Base-by-base conservation (phyloP, 1,140 invertebrate genomes). In the Achroia grisella region DNA sequence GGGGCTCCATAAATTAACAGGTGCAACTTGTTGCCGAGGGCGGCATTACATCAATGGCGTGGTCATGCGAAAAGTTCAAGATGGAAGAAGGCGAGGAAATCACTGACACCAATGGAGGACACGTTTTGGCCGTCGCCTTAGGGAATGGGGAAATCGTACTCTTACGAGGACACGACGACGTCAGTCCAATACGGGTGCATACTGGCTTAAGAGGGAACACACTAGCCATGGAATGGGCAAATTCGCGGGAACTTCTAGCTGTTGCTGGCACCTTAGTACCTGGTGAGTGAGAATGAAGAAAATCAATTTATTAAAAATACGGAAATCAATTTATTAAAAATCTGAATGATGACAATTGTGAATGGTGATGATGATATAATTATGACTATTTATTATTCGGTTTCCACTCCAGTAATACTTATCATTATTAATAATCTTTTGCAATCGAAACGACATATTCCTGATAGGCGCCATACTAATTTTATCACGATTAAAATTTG, bases 61-160 rank as follows among this genome's bases (percentile, higher is more conserved):
- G 97, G 97, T 97, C 95, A 27, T 98, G 96, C 75, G 96, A 98
- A 73, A 98, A 98, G 71, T 99, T 99, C 78, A 98, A 97, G 87
- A 98, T 99, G 95, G 97, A 98, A 73, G 97, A 98, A 78, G 92
- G 91, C 13, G 94, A 97, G 52, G 89, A 89, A 62, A 81, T 71
- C 4, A 65, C 74, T 35, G 76, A 86, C 52, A 72, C 36, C 31
- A 74, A 65, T 32, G 69, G 62, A 0, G 75, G 73, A 0, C 94
- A 94, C 73, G 91, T 97, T 0, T 75, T 98, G 39, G 96, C 96
- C 1, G 94, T 98, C 8, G 93, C 95, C 62, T 91, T 98, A 47
- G 92, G 93, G 56, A 95, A 94, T 70, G 97, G 97, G 4, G 91
- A 91, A 56, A 93, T 99, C 11, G 94, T 94, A 56, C 88, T 98